Evolutionary conservation across 2,113 vertebrate species (phyloP).

Genomic region (Heteronetta atricapilla): DNA sequence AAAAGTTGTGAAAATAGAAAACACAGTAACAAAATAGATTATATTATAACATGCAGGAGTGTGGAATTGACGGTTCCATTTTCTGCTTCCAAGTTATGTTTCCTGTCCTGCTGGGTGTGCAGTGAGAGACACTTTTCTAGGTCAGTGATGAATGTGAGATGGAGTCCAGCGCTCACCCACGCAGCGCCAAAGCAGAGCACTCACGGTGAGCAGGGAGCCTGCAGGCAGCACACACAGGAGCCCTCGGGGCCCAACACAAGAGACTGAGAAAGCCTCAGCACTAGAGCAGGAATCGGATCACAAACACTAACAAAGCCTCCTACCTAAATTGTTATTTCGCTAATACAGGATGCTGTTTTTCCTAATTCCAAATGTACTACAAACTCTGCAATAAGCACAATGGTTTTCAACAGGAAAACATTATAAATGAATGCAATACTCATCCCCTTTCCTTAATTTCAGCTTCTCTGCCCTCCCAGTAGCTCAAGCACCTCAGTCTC

Average conservation of each 20-base stretch:
- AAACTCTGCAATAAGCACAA: not conserved
- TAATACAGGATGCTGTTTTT: not conserved
- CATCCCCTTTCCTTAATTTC: not conserved
- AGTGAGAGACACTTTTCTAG: conserved; percentile 1
- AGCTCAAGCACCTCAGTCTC: not conserved
- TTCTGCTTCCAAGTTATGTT: not conserved
- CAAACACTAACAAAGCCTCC: not conserved
- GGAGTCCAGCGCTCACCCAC: not conserved
- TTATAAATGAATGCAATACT: not conserved
- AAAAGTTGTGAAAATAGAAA: not conserved
- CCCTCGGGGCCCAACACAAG: not conserved
- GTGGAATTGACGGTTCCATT: not conserved
- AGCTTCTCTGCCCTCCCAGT: not conserved
- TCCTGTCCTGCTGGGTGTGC: conserved; percentile 42
- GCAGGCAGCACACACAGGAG: fast-evolving
- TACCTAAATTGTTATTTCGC: not conserved
- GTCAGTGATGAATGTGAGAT: not conserved
- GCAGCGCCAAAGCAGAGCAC: fast-evolving
- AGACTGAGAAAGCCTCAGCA: not conserved
- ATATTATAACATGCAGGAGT: not conserved
- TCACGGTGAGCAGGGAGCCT: fast-evolving
- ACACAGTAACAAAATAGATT: fast-evolving
- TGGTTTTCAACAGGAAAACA: not conserved
- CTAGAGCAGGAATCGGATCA: not conserved
- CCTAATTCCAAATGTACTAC: not conserved